These are phyloP conservation scores for Masnerella sp. DNA, from an alignment of 2,888 invertebrate species.

Conservation along the genomic window DNA sequence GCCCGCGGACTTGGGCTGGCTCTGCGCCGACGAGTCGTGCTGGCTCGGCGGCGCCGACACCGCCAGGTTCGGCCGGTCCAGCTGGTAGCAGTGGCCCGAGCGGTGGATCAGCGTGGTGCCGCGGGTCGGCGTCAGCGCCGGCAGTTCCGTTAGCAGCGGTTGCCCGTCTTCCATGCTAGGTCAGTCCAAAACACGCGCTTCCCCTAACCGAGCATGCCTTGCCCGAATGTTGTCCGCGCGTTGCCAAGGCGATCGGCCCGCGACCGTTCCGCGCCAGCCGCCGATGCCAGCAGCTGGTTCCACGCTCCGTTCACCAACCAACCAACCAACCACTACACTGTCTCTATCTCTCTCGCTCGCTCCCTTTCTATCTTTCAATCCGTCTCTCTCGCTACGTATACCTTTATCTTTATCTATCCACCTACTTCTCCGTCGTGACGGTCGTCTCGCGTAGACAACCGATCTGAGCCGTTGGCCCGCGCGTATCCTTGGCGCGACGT, in stretches of 20 bases:
- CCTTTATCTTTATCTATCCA: no score
- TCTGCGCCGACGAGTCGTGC: slow-evolving; percentile 46
- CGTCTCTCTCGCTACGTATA: no score
- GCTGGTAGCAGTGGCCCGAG: slow-evolving; percentile 78
- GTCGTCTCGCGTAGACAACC: no score
- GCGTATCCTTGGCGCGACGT: slow-evolving; percentile 32
- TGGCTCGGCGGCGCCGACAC: slow-evolving; percentile 51
- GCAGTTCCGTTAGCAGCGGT: slow-evolving; percentile 81
- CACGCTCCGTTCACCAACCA: background rate
- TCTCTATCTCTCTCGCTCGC: background rate
- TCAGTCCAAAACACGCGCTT: slow-evolving; percentile 9
- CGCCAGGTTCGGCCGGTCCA: slow-evolving; percentile 77
- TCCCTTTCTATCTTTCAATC: background rate
- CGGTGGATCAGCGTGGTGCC: slow-evolving; percentile 78
- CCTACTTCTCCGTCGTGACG: background rate
- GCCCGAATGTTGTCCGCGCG: slow-evolving; percentile 7
- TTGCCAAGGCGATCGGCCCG: slow-evolving; percentile 8
- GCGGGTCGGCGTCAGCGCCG: slow-evolving; percentile 79
- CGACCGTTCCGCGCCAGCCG: background rate
- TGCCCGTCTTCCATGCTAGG: slow-evolving; percentile 80
- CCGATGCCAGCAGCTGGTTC: no score
- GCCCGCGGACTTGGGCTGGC: slow-evolving; percentile 43
- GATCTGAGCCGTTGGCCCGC: no score
- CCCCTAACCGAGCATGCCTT: slow-evolving; percentile 18
- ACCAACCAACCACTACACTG: no score